Evolutionary conservation across 2,797 vertebrate species (phyloP), one percentile per base, ranked within the genome.

Genomic region (Falco rusticolus): DNA sequence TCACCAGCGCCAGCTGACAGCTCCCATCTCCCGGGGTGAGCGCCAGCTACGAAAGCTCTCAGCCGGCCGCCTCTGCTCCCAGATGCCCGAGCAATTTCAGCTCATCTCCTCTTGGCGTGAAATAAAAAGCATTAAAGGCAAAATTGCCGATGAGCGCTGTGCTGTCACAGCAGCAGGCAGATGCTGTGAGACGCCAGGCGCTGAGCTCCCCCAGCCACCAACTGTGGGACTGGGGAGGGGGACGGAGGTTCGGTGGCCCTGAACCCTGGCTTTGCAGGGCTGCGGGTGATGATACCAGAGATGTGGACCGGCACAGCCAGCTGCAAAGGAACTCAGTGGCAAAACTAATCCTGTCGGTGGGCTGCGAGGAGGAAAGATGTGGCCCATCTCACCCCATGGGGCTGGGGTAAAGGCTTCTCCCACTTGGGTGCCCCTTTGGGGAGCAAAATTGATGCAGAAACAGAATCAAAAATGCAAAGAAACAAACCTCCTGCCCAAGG

Each of bases 131-230:
- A 79, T 66, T 69, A 89, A 68, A 79, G 45, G 59, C 54, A 87
- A 79, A 94, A 90, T 31, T 75, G 76, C 53, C 34, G 13, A 22
- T 0, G 7, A 64, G 31, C 2, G 1, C 66, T 0, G 1, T 34
- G 66, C 75, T 94, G 88, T 81, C 85, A 69, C 76, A 76, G 87
- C 29, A 88, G 66, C 69, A 68, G 54, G 33, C 69, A 66, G 41
- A 48, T 0, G 1, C 64, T 0, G 0, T 19, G 29, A 51, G 37
- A 66, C 83, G 16, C 12, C 50, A 61, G 48, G 59, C 2, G 1
- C 66, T 65, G 65, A 86, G 50, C 7, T 81, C 29, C 29, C 21
- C 41, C 83, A 89, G 68, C 29, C 83, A 71, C 53, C 70, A 61
- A 13, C 13, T 50, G 19, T 0, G 10, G 54, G 57, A 85, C 5